Evolutionary conservation across 1,140 invertebrate genomes (phyloP), one percentile per base, ranked within the genome.

Genomic region (Anoplolepis gracilipes): DNA sequence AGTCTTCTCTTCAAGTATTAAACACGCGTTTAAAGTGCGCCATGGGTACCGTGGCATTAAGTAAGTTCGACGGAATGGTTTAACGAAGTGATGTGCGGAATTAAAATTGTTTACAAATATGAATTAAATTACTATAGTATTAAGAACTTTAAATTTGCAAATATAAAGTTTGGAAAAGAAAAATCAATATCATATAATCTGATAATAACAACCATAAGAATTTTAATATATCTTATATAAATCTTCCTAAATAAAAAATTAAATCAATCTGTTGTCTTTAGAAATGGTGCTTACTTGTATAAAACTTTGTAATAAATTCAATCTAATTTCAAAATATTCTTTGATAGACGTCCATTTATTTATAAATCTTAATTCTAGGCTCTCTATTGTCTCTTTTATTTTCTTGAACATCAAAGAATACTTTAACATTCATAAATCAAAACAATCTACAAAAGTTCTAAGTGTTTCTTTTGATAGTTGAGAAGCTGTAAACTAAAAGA

Each of bases 51-150:
- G 62, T 36, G n/a, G 67, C n/a, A 65, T 72, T 55, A 55, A 82
- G 87, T 89, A 89, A 89, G 88, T 88, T 86, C 55, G 39, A 33
- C 28, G 33, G 42, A 72, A 59, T 28, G 11, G 6, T 57, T 81
- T 13, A 33, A 42, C 5, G 19, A 67, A 10, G 36, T 67, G 19
- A 16, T 25, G 39, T 16, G n/a, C 46, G 30, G 16, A 22, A 13
- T 30, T 57, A 10, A 57, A 33, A 22, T 42, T 1, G 19, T 13
- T 42, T 10, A 42, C 19, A 57, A n/a, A 4, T 19, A 16, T 22
- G 1, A 30, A 33, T 67, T 19, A 7, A 39, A 55, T 36, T 28
- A 33, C 16, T 42, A 4, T 30, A 22, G 4, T 36, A 1, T 19
- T 33, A 11, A 53, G 4, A 25, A 67, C 49, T 81, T 57, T 25